phyloP scores from a whole-genome alignment of 2,888 invertebrate species.

The Cacoxenus indagator region DNA sequence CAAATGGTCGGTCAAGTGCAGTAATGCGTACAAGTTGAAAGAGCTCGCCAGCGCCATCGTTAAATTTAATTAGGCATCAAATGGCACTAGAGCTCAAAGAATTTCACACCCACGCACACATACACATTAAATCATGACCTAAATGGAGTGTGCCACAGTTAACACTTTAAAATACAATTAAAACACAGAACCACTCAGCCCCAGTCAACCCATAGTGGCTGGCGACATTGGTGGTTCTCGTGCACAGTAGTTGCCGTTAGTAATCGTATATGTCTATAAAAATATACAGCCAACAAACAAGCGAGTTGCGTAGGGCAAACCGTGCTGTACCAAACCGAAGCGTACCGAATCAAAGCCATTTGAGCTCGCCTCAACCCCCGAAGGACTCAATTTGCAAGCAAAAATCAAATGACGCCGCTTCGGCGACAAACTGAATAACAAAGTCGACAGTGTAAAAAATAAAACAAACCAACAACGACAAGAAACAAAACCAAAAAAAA shows the following conservation, averaged over 20 bases:
- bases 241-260: not conserved
- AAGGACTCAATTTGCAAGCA: conserved; percentile 56
- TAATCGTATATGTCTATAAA: conserved; percentile 15
- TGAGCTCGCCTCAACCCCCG: conserved; percentile 42
- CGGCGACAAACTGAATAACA: conserved; percentile 17
- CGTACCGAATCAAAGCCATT: not conserved
- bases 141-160: conserved; percentile 55
- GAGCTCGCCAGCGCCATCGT: conserved; percentile 51
- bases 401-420: conserved; percentile 21
- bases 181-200: conserved; percentile 45
- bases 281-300: not conserved
- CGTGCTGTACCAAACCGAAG: not conserved
- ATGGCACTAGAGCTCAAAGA: conserved; percentile 44
- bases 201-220: conserved; percentile 4
- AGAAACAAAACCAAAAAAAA: not conserved
- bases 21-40: not conserved
- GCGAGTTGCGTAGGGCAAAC: conserved; percentile 1
- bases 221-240: not conserved
- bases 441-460: not conserved
- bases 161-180: conserved; percentile 60
- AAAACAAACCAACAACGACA: not conserved
- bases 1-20: conserved; percentile 6
- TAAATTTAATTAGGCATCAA: conserved; percentile 68
- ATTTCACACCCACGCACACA: not conserved
- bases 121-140: conserved; percentile 57